Evolutionary conservation across 2,888 invertebrate genomes (phyloP), one percentile per base, ranked within the genome.

Genomic region (Deilephila porcellus): DNA sequence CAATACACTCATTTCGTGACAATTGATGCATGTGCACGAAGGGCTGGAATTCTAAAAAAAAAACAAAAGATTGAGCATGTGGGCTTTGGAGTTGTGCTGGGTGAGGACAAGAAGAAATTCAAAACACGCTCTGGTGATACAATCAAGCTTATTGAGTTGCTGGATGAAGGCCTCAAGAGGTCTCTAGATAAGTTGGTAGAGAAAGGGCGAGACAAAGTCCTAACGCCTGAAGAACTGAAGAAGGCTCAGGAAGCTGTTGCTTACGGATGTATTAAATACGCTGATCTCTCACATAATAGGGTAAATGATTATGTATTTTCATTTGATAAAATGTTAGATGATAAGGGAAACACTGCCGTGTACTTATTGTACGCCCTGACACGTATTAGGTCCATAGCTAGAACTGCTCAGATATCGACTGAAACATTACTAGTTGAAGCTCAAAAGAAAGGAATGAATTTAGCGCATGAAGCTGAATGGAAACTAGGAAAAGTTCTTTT

Each of bases 321-420:
- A 0, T 99, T 99, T 91, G 99, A 99, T 86, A 98, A 98, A 95
- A 99, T 99, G 99, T 95, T 99, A 78, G 99, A 99, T 86, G 99
- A 99, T 89, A 97, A 98, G 88, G 99, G 99, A 14, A 99, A 99
- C 89, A 99, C 99, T 0, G 99, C 99, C 0, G 99, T 99, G 0
- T 99, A 99, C 88, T 94, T 99, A 72, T 92, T 99, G 8, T 99
- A 99, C 90, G 98, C 99, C 0, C 96, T 98, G 81, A 99, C 99
- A 14, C 95, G 99, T 60, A 99, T 99, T 79, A 96, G 97, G 85
- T 99, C 98, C 0, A 98, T 98, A 82, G 97, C 97, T 3, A 95
- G 98, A 70, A 97, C 96, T 77, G 97, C 98, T 2, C 96, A 97
- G 78, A 88, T 98, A 34, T 95, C 96, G 0, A 85, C 93, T 14